A percentile compares a stretch with the other conserved stretches of the same genome.
Evolutionary conservation across 2,113 vertebrate species (phyloP).

Genomic region (Tetrax tetrax): DNA sequence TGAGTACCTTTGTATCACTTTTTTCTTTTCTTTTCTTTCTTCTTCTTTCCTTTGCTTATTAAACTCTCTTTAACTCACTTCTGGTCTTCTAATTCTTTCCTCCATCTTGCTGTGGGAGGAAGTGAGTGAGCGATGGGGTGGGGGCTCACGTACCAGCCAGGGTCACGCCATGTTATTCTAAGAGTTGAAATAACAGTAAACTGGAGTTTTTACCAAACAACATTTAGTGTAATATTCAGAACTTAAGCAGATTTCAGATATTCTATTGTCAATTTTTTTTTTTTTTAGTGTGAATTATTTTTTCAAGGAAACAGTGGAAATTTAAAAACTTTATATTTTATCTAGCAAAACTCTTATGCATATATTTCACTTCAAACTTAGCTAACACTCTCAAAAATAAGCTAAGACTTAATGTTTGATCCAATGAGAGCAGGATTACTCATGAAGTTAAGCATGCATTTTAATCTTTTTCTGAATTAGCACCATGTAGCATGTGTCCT

Average conservation of each 20-base stretch:
- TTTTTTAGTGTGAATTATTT: neutral
- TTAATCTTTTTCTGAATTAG: neutral
- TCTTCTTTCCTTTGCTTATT: neutral
- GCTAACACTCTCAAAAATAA: neutral
- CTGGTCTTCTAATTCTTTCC: neutral
- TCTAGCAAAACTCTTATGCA: neutral
- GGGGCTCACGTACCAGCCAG: neutral
- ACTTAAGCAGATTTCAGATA: neutral
- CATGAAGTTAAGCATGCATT: neutral
- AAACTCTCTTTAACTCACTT: neutral
- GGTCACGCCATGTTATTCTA: neutral
- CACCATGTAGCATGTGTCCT: neutral
- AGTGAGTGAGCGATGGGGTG: rapidly evolving
- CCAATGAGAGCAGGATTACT: neutral
- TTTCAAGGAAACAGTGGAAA: neutral
- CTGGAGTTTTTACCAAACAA: neutral
- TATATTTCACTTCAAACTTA: neutral
- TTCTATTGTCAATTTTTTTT: neutral
- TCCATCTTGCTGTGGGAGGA: rapidly evolving
- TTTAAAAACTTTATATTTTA: neutral
- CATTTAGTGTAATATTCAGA: neutral
- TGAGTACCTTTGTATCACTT: neutral
- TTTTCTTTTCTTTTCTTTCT: too few relatives aligned
- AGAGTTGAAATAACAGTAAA: neutral
- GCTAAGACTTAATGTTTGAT: neutral